Conservation (phyloP, 2,888 invertebrate genomes). For the Heliconius hortense region DNA sequence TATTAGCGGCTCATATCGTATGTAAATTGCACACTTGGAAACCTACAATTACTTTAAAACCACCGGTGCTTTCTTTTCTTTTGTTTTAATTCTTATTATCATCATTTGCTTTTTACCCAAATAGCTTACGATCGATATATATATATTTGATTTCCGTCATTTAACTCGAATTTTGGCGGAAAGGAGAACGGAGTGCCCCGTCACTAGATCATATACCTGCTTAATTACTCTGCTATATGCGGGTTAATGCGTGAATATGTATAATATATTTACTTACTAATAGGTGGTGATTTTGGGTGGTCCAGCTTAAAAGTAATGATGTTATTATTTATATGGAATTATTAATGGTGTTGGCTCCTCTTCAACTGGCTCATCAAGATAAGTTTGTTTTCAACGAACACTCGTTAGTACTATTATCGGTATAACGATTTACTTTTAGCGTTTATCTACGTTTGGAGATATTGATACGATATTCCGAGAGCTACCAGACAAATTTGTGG, state of each 20-base stretch:
- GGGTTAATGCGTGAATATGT: neutral
- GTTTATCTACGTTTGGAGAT: constrained; percentile 64
- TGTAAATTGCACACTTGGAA: constrained; percentile 69
- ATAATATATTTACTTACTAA: constrained; percentile 29
- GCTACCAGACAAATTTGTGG: constrained; percentile 38
- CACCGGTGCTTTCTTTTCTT: constrained; percentile 63
- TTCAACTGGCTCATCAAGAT: constrained; percentile 76
- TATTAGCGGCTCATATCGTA: constrained; percentile 76
- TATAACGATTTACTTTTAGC: constrained; percentile 71
- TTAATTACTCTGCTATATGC: neutral
- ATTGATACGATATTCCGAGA: constrained; percentile 59
- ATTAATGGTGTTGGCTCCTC: constrained; percentile 67
- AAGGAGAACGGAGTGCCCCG: neutral
- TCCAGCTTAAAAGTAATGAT: constrained; percentile 70
- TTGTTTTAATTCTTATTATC: constrained; percentile 57
- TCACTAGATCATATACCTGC: neutral
- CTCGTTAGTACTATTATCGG: constrained; percentile 73
- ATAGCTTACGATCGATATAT: constrained; percentile 63
- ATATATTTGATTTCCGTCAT: constrained; percentile 19
- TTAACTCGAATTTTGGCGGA: too few species aligned
- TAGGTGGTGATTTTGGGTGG: constrained; percentile 81
- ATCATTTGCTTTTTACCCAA: constrained; percentile 66
- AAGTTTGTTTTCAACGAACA: constrained; percentile 73
- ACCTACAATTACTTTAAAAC: constrained; percentile 62
- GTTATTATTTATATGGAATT: constrained; percentile 75